Evolutionary conservation across 2,888 invertebrate genomes (phyloP), one percentile per base, ranked within the genome.

Genomic region (Ypsolopha scabrella): DNA sequence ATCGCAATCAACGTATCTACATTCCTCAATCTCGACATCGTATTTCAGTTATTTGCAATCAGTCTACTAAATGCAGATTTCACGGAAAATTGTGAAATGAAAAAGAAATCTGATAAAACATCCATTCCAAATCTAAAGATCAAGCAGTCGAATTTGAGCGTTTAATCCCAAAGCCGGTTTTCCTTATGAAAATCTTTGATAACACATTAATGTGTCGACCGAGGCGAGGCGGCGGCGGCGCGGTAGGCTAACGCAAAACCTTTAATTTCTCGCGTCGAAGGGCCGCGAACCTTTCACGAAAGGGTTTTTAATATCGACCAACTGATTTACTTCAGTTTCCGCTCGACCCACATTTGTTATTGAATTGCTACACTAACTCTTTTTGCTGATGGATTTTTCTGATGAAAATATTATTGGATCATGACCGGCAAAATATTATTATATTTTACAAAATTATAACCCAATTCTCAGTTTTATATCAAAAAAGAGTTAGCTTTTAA

Each of bases 201-300:
- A 49, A 39, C 39, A 41, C 33, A 41, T 4, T 49, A 35, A 49
- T 24, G 48, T 49, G 48, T 33, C 36, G 47, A 9, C n/a, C n/a
- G n/a, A n/a, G n/a, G n/a, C n/a, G n/a, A n/a, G 1, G 4, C 38
- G 37, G 35, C 9, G 34, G 35, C 1, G 13, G 6, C 36, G 47
- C 37, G 36, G 45, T 7, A 2, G 33, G 10, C 4, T 24, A 24
- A 24, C 24, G 24, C 24, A 24, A 24, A 24, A 34, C 13, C 73
- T 70, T 69, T 70, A 70, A 75, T 76, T 75, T 75, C 67, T 70
- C 75, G 77, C 72, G 65, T 75, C 68, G 67, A 54, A 71, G 68
- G 57, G 62, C 60, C 52, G 54, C 57, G 60, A 60, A 60, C 59
- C 64, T 68, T 41, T 49, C 8, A 11, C 49, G 35, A 41, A 49